These are phyloP conservation scores for Thunnus maccoyii DNA, from an alignment of 2,113 vertebrate genomes.

Conservation along the genomic window DNA sequence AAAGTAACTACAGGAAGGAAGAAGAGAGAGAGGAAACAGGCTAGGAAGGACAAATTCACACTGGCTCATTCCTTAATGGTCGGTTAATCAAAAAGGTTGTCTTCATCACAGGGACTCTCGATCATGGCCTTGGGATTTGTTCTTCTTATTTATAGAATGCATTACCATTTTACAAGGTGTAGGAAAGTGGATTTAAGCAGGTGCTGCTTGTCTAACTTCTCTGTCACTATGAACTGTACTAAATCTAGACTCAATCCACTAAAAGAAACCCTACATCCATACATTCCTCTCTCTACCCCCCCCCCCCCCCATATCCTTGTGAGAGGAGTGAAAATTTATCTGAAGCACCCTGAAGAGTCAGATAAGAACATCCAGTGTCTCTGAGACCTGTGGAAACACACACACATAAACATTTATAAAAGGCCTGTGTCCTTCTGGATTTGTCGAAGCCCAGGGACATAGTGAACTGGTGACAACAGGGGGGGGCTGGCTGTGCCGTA, in stretches of 20 bases:
- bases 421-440: constrained; percentile 50
- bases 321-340: constrained; percentile 56
- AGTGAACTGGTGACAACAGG: constrained; percentile 51
- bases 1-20: background rate
- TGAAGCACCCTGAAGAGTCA: constrained; percentile 62
- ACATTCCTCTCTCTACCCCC: background rate
- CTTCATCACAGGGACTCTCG: constrained; percentile 28
- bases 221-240: constrained; percentile 15
- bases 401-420: constrained; percentile 8
- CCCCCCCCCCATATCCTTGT: constrained; percentile 19
- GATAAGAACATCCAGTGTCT: constrained; percentile 63
- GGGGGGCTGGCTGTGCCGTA: constrained; percentile 41
- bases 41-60: constrained; percentile 7
- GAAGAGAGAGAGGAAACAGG: background rate
- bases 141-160: constrained; percentile 50
- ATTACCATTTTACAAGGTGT: constrained; percentile 53
- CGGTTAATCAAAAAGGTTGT: constrained; percentile 44
- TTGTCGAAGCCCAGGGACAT: constrained; percentile 47
- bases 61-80: constrained; percentile 32
- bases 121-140: constrained; percentile 28
- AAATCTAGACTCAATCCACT: constrained; percentile 34
- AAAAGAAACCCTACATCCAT: constrained; percentile 30
- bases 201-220: constrained; percentile 42
- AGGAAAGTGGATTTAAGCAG: constrained; percentile 39
- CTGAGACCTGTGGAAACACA: constrained; percentile 34